Evolutionary conservation across 2,797 vertebrate genomes (phyloP), one percentile per base, ranked within the genome.

Genomic region (Scleropages formosus): DNA sequence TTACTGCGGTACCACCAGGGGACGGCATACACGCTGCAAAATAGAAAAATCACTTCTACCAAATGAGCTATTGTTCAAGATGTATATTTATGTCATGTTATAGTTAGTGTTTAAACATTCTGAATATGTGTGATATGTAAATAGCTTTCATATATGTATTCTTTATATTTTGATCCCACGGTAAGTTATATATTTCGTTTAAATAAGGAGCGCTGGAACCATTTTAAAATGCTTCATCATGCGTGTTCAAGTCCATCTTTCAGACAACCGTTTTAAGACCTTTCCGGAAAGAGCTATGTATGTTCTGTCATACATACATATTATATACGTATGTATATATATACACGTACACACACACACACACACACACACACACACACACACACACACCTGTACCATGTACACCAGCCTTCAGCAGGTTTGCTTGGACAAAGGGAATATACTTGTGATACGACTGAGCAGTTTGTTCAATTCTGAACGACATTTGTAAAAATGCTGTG

Each of bases 191-290:
- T 2, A 18, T 56, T 12, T 10, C 56, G 18, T 56, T 56, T 11
- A 56, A 56, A 56, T 61, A 3, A 61, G 20, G 59, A 18, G 11
- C 15, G 67, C 18, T 46, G 44, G 47, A 27, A 51, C 68, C 56
- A 64, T 73, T 15, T 73, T 72, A 58, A 49, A 49, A 72, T 61
- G 18, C 49, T 66, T 74, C 9, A 11, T 39, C 62, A 53, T 31
- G 22, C 24, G 58, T 39, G 20, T 22, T 74, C 0, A n/a, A 8
- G 8, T 65, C 8, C 22, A 66, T 51, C 60, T 51, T 10, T 51
- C 62, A 15, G 73, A 65, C 62, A 74, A 74, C 61, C 46, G 56
- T 51, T 74, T 62, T 74, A 63, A 74, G 60, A 74, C 51, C 72
- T 63, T 63, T 59, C 59, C 60, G 27, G 51, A 39, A 26, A 47